These are phyloP conservation scores for Thinocorus orbignyianus DNA, from an alignment of 2,113 vertebrate genomes.

Conservation along the genomic window DNA sequence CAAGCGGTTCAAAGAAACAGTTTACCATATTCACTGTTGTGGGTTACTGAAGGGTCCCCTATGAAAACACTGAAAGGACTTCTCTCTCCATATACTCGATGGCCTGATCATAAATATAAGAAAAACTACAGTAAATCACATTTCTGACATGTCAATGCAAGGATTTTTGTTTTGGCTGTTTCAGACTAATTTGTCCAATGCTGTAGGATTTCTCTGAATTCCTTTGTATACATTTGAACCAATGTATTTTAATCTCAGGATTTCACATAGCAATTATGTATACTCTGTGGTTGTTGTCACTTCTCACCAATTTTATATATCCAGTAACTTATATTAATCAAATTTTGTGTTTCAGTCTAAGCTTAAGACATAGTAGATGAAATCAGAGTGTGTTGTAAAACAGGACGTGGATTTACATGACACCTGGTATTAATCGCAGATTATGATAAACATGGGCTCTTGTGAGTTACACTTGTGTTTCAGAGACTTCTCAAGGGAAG, in stretches of 20 bases:
- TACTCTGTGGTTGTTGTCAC: neutral
- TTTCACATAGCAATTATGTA: neutral
- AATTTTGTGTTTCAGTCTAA: neutral
- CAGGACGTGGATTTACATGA: neutral
- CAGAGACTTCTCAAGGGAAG: neutral
- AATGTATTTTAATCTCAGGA: slow-evolving; percentile 9
- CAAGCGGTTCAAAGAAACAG: neutral
- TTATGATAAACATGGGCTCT: neutral
- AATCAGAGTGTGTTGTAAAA: neutral
- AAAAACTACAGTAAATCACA: neutral
- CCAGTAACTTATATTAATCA: neutral
- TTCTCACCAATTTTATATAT: neutral
- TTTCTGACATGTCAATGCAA: neutral
- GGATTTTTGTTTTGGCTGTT: neutral
- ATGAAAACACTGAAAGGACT: neutral
- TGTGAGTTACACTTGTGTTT: fast-evolving
- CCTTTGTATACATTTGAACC: neutral
- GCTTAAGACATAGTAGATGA: neutral
- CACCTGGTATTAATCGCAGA: neutral
- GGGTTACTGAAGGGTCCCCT: neutral
- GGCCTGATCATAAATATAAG: neutral
- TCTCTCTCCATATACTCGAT: neutral
- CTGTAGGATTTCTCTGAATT: slow-evolving; percentile 11
- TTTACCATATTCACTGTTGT: neutral
- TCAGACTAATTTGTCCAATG: neutral